phyloP scores from a whole-genome alignment of 2,797 vertebrate species.

The Sebastes matsubarae region DNA sequence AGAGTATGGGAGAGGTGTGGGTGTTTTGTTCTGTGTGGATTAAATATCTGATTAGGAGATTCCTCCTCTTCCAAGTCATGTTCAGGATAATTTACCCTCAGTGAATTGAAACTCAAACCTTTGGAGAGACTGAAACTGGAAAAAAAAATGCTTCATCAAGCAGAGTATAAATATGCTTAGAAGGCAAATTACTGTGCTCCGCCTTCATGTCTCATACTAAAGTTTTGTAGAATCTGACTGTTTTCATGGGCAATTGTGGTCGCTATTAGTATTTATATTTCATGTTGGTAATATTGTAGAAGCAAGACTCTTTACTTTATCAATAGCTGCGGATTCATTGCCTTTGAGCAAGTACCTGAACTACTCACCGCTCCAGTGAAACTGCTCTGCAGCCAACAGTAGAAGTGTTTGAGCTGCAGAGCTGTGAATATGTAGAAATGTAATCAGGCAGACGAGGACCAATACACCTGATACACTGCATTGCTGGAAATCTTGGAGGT shows the following conservation, averaged over 20 bases:
- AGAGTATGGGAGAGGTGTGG: not conserved
- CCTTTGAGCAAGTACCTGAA: not conserved
- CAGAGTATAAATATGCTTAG: not conserved
- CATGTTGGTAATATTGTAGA: not conserved
- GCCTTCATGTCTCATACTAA: not conserved
- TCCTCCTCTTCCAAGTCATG: not conserved
- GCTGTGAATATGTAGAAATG: not conserved
- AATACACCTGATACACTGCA: conserved; percentile 8
- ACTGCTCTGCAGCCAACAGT: not conserved
- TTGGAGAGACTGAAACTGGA: not conserved
- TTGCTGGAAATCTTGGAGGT: conserved; percentile 3
- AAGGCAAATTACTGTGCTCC: not conserved
- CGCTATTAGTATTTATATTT: not conserved
- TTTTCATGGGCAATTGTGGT: not conserved
- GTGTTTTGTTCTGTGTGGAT: not conserved
- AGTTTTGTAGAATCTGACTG: not conserved
- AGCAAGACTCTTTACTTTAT: not conserved
- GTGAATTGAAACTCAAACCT: conserved; percentile 1
- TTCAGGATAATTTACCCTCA: not conserved
- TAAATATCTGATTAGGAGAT: not conserved
- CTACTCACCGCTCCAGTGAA: not conserved
- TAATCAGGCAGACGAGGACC: not conserved
- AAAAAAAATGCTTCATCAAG: not conserved
- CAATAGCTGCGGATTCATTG: not conserved
- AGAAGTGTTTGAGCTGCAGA: not conserved